Evolutionary conservation across 1,140 invertebrate species (phyloP).

Genomic region (Ridgeia piscesae): DNA sequence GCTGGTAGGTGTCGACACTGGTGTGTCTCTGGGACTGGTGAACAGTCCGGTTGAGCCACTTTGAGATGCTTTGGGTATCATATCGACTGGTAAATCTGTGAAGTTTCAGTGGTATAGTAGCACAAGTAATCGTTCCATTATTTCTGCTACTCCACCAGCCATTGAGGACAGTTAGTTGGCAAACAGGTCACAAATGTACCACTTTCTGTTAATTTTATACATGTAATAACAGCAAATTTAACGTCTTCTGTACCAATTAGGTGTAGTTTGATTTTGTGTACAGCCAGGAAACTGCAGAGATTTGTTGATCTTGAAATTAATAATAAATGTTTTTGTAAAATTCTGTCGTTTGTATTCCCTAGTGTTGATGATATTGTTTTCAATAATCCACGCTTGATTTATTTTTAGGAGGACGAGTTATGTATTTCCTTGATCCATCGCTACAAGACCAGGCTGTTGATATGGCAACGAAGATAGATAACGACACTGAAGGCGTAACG

Average conservation of each 20-base stretch:
- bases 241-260: too few species aligned
- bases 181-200: too few species aligned
- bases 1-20: conserved; percentile 61
- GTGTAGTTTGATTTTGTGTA: too few species aligned
- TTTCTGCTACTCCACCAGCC: too few species aligned
- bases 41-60: not conserved
- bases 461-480: conserved; percentile 66
- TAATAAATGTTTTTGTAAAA: too few species aligned
- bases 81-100: too few species aligned
- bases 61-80: not conserved
- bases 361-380: not conserved
- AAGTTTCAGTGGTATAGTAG: too few species aligned
- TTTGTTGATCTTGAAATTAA: too few species aligned
- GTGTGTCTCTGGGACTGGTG: not conserved
- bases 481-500: conserved; percentile 46
- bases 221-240: conserved; percentile 10
- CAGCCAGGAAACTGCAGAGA: too few species aligned
- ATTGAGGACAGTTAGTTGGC: too few species aligned
- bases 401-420: conserved; percentile 65
- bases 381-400: conserved; percentile 15
- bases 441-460: conserved; percentile 66
- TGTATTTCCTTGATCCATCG: conserved; percentile 68
- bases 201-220: not conserved
- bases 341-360: too few species aligned
- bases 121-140: too few species aligned